A percentile compares a stretch with the other conserved stretches of the same genome.
Conservation (phyloP, 2,888 invertebrate genomes). For the Bombylius discolor region DNA sequence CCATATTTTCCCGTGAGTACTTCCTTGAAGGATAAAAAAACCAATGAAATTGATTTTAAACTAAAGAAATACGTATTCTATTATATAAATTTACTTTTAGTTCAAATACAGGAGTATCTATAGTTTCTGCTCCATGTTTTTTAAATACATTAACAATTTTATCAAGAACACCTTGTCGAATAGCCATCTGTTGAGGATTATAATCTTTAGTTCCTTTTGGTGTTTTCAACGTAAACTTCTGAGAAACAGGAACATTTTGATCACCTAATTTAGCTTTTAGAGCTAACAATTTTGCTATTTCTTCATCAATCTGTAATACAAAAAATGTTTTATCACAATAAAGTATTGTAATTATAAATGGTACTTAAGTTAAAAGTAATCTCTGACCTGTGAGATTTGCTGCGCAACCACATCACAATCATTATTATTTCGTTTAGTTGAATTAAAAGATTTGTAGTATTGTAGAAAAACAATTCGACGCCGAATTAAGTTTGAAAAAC, state of each 20-base stretch:
- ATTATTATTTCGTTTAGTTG: slow-evolving; percentile 22
- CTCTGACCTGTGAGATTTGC: slow-evolving; percentile 33
- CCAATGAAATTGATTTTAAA: not conserved
- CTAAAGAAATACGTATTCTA: not conserved
- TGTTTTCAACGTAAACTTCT: slow-evolving; percentile 78
- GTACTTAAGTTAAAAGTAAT: too few species aligned
- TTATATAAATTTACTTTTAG: slow-evolving; percentile 53
- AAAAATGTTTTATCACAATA: slow-evolving; percentile 6
- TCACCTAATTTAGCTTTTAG: slow-evolving; percentile 60
- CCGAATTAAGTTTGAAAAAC: slow-evolving; percentile 17
- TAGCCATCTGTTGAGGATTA: slow-evolving; percentile 86
- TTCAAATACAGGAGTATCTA: slow-evolving; percentile 98
- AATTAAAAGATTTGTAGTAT: not conserved
- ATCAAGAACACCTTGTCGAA: slow-evolving; percentile 72
- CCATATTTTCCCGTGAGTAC: slow-evolving; percentile 98
- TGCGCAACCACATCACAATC: slow-evolving; percentile 25
- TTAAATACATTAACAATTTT: slow-evolving; percentile 85
- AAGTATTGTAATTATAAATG: not conserved
- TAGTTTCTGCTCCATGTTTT: slow-evolving; percentile 92
- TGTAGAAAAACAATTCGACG: not conserved
- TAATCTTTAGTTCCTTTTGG: slow-evolving; percentile 93
- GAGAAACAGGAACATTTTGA: slow-evolving; percentile 43
- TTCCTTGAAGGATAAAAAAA: slow-evolving; percentile 51
- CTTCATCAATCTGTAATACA: slow-evolving; percentile 63
- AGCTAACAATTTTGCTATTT: slow-evolving; percentile 67